Evolutionary conservation across 2,888 invertebrate genomes (phyloP).

Genomic region (Mantis religiosa): DNA sequence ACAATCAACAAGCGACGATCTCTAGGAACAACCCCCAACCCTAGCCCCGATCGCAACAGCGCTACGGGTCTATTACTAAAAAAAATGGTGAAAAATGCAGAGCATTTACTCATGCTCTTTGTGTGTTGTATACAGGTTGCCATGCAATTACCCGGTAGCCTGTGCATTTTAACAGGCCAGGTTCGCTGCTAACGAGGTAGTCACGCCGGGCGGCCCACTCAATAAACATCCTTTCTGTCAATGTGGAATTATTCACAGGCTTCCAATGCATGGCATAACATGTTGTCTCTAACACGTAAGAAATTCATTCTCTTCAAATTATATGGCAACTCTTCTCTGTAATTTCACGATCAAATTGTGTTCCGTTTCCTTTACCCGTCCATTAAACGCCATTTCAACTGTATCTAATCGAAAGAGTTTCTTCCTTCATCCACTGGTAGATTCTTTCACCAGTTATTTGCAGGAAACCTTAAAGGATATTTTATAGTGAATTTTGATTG

Average conservation of each 20-base stretch:
- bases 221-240: not conserved
- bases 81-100: conserved; percentile 14
- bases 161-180: not conserved
- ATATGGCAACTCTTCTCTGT: not conserved
- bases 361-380: not conserved
- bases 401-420: too few species aligned
- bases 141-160: conserved; percentile 9
- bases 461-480: too few species aligned
- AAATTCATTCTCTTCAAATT: not conserved
- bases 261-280: not conserved
- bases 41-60: not conserved
- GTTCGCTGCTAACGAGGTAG: not conserved
- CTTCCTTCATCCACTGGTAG: too few species aligned
- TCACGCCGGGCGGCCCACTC: not conserved
- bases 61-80: conserved; percentile 7
- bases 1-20: conserved; percentile 11
- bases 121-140: not conserved
- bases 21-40: not conserved
- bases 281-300: not conserved
- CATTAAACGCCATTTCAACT: too few species aligned
- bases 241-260: not conserved
- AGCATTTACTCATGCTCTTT: conserved; percentile 15
- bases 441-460: too few species aligned
- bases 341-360: not conserved
- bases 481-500: too few species aligned